Evolutionary conservation across 2,113 vertebrate species (phyloP).

Genomic region (Elaphurus davidianus): DNA sequence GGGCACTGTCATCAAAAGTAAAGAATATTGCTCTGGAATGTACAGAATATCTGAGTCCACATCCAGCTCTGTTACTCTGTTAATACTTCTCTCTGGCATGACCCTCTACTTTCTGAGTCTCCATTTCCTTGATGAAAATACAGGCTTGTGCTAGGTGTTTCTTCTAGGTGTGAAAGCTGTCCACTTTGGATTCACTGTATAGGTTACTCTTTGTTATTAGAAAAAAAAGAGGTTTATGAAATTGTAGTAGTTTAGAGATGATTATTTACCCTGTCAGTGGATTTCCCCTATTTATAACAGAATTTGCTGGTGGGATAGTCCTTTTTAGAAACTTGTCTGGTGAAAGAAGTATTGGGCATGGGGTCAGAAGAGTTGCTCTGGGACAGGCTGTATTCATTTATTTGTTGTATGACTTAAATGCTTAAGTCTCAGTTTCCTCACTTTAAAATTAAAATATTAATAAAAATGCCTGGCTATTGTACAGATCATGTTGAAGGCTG

Average conservation of each 20-base stretch:
- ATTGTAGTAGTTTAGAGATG: background rate
- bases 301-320: background rate
- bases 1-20: background rate
- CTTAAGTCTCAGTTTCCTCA: background rate
- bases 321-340: background rate
- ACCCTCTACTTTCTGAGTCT: background rate
- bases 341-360: background rate
- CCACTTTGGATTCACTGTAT: background rate
- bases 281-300: background rate
- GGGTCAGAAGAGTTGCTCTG: background rate
- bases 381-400: background rate
- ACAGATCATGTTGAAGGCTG: background rate
- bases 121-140: background rate
- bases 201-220: background rate
- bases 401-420: background rate
- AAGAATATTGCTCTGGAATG: background rate
- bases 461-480: background rate
- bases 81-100: background rate
- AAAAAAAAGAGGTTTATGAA: background rate
- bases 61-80: background rate
- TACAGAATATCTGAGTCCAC: background rate
- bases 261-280: background rate
- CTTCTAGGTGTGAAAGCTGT: background rate
- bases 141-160: background rate
- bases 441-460: slow-evolving; percentile 30